Conservation (phyloP, 1,140 invertebrate genomes). For the Grapholita molesta region DNA sequence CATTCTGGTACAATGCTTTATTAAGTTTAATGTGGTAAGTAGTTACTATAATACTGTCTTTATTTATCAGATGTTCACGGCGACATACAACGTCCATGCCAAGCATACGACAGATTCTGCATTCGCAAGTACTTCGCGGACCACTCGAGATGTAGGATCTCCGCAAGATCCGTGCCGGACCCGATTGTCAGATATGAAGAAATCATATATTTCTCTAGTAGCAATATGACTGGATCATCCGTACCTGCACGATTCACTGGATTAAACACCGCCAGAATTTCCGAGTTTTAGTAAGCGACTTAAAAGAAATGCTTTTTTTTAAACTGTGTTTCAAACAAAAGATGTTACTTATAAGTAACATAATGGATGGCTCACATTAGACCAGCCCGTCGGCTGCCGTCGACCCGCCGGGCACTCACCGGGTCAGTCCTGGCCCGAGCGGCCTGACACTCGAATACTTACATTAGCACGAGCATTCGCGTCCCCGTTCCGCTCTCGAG, state of each 20-base stretch:
- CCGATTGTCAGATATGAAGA: not conserved
- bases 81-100: not conserved
- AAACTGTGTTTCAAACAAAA: too few species aligned
- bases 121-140: slow-evolving; percentile 7
- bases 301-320: too few species aligned
- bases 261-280: not conserved
- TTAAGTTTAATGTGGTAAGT: too few species aligned
- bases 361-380: too few species aligned
- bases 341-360: too few species aligned
- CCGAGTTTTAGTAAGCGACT: slow-evolving; percentile 7
- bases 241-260: not conserved
- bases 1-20: too few species aligned
- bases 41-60: not conserved
- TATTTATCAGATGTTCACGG: not conserved
- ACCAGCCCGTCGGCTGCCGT: too few species aligned
- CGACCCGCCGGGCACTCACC: too few species aligned
- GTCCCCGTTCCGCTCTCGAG: too few species aligned
- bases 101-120: not conserved
- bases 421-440: too few species aligned
- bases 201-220: not conserved
- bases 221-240: not conserved
- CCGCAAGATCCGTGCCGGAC: not conserved
- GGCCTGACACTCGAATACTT: too few species aligned
- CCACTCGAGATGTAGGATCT: not conserved
- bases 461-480: too few species aligned